phyloP scores from a whole-genome alignment of 2,113 vertebrate species.

The Anolis sagrei region DNA sequence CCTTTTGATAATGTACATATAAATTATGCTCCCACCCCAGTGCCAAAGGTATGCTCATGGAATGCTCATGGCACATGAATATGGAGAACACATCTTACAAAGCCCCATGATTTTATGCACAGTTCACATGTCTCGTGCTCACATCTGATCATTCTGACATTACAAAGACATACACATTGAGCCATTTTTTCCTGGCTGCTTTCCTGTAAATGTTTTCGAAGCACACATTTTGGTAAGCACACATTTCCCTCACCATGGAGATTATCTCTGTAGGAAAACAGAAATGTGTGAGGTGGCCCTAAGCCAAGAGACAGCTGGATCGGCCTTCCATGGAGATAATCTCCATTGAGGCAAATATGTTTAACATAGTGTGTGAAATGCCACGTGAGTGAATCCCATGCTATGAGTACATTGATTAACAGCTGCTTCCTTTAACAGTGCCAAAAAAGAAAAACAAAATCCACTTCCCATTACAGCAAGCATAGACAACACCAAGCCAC shows the following conservation, averaged over 20 bases:
- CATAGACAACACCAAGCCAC: not conserved
- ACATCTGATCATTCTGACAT: not conserved
- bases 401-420: not conserved
- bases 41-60: not conserved
- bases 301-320: not conserved
- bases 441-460: too few species aligned
- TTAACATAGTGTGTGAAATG: not conserved
- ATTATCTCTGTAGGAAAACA: not conserved
- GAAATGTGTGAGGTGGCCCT: not conserved
- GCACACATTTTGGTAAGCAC: not conserved
- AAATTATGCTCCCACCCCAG: too few species aligned
- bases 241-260: not conserved
- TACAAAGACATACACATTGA: not conserved
- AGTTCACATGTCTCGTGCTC: not conserved
- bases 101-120: not conserved
- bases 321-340: not conserved
- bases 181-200: not conserved
- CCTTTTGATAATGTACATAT: not conserved
- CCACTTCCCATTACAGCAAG: not conserved
- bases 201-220: not conserved
- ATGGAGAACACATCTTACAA: not conserved
- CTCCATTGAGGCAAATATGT: conserved; percentile 7
- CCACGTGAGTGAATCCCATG: not conserved
- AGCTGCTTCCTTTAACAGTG: not conserved
- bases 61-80: not conserved